A percentile compares a stretch with the other conserved stretches of the same genome.
phyloP scores from a whole-genome alignment of 2,113 vertebrate genomes.

The Daubentonia madagascariensis region DNA sequence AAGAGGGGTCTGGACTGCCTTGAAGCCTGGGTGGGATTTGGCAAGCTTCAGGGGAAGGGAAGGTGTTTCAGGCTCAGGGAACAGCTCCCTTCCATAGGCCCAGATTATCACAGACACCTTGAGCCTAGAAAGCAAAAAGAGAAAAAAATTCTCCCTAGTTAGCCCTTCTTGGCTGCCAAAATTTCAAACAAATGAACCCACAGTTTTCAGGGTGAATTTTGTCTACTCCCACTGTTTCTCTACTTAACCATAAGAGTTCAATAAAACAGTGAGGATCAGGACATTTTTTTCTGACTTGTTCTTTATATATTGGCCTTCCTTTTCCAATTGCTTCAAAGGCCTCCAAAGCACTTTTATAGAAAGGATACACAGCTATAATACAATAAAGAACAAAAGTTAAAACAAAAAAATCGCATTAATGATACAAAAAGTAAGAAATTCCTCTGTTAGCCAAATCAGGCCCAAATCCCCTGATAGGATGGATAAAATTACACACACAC shows the following conservation, averaged over 20 bases:
- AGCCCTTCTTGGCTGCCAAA: background rate
- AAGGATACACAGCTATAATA: background rate
- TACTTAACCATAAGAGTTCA: background rate
- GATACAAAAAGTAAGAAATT: background rate
- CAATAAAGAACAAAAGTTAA: background rate
- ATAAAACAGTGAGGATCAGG: background rate
- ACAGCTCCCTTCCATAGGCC: background rate
- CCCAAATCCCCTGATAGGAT: background rate
- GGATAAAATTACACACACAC: background rate
- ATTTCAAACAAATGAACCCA: background rate
- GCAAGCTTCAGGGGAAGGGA: background rate
- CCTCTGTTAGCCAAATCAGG: background rate
- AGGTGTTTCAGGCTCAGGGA: background rate
- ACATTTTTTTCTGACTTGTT: background rate
- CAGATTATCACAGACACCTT: background rate
- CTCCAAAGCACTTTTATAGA: background rate
- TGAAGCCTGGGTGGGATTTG: background rate
- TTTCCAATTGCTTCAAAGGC: background rate
- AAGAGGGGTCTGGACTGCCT: background rate
- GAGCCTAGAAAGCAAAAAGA: background rate
- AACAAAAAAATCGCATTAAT: background rate
- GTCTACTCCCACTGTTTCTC: background rate
- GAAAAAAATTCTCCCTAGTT: background rate
- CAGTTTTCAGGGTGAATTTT: background rate
- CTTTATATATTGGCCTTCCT: background rate